phyloP scores from a whole-genome alignment of 2,888 invertebrate species.

The Scaptomyza reducta region DNA sequence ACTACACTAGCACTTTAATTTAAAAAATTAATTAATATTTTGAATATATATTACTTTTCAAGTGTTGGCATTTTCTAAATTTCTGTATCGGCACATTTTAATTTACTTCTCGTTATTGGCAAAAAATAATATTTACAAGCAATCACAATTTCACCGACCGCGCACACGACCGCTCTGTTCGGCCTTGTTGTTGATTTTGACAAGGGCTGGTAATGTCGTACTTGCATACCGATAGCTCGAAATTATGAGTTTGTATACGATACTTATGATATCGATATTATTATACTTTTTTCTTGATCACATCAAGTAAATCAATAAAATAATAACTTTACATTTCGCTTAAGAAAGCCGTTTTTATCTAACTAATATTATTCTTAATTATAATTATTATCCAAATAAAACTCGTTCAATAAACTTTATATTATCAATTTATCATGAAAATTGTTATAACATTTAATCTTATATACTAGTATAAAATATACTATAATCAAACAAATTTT shows the following conservation, averaged over 20 bases:
- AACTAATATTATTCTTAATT: neutral
- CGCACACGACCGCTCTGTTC: constrained; percentile 43
- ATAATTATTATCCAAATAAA: neutral
- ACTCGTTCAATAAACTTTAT: neutral
- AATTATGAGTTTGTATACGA: neutral
- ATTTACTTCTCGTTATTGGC: constrained; percentile 21
- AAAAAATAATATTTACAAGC: constrained; percentile 40
- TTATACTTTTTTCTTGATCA: neutral
- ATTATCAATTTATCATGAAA: neutral
- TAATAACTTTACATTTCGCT: neutral
- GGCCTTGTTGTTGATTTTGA: constrained; percentile 57
- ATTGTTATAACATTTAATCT: neutral
- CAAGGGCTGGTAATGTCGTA: constrained; percentile 18
- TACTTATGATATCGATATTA: constrained; percentile 1
- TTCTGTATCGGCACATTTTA: constrained; percentile 30
- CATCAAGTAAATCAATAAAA: neutral
- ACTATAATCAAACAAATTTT: neutral
- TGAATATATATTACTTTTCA: constrained; percentile 4
- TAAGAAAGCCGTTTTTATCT: neutral
- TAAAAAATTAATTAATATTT: constrained; percentile 17
- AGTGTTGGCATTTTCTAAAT: constrained; percentile 10
- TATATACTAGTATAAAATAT: neutral
- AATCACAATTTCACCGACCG: constrained; percentile 39
- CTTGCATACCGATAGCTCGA: constrained; percentile 5
- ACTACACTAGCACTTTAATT: constrained; percentile 21